Conservation (phyloP, 2,113 vertebrate genomes). For the Epinephelus moara region DNA sequence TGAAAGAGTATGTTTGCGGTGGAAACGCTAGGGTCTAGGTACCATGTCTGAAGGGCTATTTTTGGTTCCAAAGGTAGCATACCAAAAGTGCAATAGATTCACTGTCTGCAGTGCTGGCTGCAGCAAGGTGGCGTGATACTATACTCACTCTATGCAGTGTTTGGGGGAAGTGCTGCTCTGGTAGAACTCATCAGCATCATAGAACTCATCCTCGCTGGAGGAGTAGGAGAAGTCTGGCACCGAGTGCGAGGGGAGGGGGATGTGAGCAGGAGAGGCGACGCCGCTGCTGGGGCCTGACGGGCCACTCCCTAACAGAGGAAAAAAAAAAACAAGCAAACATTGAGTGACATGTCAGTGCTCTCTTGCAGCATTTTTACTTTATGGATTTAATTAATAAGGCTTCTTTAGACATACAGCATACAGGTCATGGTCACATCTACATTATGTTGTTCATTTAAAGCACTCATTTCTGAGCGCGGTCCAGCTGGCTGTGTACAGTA, state of each 20-base stretch:
- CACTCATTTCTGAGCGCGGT: not conserved
- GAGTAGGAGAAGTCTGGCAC: constrained; percentile 99
- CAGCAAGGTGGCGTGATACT: not conserved
- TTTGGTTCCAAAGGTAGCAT: too few species aligned
- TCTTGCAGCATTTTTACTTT: not conserved
- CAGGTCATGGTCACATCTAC: not conserved
- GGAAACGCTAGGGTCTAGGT: too few species aligned
- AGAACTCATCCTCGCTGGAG: constrained; percentile 99
- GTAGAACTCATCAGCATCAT: constrained; percentile 98
- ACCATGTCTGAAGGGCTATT: too few species aligned
- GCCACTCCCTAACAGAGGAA: constrained; percentile 87
- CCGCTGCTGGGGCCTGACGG: constrained; percentile 96
- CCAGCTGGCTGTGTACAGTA: constrained; percentile 1
- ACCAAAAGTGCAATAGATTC: not conserved
- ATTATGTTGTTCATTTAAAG: not conserved
- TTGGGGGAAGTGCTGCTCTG: constrained; percentile 96
- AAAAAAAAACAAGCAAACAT: not conserved
- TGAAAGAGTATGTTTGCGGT: too few species aligned
- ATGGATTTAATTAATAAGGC: not conserved
- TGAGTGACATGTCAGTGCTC: not conserved
- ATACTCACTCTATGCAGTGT: constrained; percentile 90
- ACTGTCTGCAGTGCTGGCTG: not conserved
- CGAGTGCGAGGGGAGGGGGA: constrained; percentile 93
- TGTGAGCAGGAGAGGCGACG: constrained; percentile 93
- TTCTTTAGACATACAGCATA: not conserved